Evolutionary conservation across 2,113 vertebrate species (phyloP), one percentile per base, ranked within the genome.

Genomic region (Carassius carassius): DNA sequence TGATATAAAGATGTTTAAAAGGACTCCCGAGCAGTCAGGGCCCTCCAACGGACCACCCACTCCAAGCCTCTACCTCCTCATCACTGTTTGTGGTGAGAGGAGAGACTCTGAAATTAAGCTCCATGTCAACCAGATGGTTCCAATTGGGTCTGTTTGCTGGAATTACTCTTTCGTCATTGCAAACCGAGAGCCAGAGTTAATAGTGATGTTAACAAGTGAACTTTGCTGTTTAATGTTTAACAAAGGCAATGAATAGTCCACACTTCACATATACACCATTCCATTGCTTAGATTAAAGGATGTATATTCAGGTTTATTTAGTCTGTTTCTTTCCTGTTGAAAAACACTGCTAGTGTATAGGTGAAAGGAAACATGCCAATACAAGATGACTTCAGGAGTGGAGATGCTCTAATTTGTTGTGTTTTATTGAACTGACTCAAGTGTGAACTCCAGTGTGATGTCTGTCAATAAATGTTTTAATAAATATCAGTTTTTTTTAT

Each of bases 41-140:
- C 70, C 16, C 60, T 84, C n/a, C 69, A 41, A 77, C 19, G 23
- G 79, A 85, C 85, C 79, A 85, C 86, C 84, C 76, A 80, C 21
- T 41, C 84, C 85, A 51, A 65, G 69, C 70, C 80, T 80, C 76
- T 75, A 21, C 60, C 81, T 83, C 51, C 70, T 85, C 86, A 56
- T 77, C 81, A 58, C 86, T 87, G 80, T 86, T 86, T 85, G 84
- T 78, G 85, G 86, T 81, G 76, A 69, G 77, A 85, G 84, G 72
- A 88, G 70, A 81, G 86, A 84, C 83, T 82, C 83, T 85, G 69
- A 85, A 84, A 90, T 90, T 84, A 89, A 88, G 78, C 86, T 84
- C 63, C 83, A 84, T 85, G 86, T 88, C 86, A 87, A 85, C 77
- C 90, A 88, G 88, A 90, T 88, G 84, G 85, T 86, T 88, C 70